Conservation (phyloP, 2,888 invertebrate genomes). For the Spatulosminthurus flaviceps region DNA sequence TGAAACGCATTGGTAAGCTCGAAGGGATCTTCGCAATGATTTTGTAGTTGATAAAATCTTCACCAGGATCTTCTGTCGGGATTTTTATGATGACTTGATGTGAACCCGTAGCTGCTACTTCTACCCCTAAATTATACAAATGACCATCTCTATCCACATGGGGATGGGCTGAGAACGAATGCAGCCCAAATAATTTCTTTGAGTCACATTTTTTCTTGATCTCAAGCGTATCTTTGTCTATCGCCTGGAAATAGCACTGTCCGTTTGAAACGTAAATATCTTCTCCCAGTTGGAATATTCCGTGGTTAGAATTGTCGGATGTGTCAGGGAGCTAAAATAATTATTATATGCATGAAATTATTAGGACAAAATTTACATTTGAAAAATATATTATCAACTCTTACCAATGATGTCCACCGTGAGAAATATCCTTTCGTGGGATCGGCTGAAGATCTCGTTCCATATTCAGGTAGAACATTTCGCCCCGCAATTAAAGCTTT, state of each 20-base stretch:
- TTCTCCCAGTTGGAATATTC: constrained; percentile 15
- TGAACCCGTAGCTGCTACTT: constrained; percentile 23
- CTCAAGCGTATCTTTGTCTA: not conserved
- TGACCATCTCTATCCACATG: not conserved
- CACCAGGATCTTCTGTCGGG: not conserved
- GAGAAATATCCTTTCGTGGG: not conserved
- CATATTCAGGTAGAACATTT: constrained; percentile 25
- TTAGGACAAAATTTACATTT: too few relatives aligned
- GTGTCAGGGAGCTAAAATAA: constrained; percentile 42
- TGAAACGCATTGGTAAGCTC: not conserved
- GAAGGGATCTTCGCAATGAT: constrained; percentile 4
- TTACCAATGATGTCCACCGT: not conserved
- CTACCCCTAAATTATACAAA: not conserved
- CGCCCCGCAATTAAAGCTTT: constrained; percentile 23
- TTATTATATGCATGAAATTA: too few relatives aligned
- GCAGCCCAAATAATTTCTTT: constrained; percentile 20
- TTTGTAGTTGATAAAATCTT: constrained; percentile 10
- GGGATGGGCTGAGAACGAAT: not conserved
- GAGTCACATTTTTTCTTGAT: not conserved
- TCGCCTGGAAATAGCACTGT: not conserved
- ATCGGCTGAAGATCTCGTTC: not conserved
- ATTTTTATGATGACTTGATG: not conserved
- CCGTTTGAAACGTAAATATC: constrained; percentile 4
- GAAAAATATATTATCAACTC: too few relatives aligned
- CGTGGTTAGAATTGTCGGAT: constrained; percentile 45